Evolutionary conservation across 2,888 invertebrate species (phyloP).

Genomic region (Spatulosminthurus flaviceps): DNA sequence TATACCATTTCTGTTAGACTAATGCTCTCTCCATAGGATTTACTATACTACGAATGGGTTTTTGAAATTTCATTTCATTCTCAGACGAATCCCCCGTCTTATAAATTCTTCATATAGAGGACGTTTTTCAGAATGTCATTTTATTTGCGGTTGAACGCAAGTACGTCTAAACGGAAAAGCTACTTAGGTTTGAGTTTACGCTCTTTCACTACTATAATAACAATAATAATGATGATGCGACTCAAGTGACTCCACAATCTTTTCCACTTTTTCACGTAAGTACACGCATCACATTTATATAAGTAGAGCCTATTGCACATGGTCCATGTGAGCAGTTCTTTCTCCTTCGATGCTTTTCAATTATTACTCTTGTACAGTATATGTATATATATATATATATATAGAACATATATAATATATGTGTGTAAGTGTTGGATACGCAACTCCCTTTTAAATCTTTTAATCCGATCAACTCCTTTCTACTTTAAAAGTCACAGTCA

Average conservation of each 20-base stretch:
- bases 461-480: constrained; percentile 10
- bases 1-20: constrained; percentile 8
- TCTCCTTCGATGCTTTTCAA: constrained; percentile 14
- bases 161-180: constrained; percentile 14
- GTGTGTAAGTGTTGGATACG: not conserved
- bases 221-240: constrained; percentile 8
- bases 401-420: not conserved
- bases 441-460: constrained; percentile 18
- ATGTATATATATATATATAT: too few relatives aligned
- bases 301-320: not conserved
- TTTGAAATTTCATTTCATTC: not conserved
- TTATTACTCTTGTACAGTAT: not conserved
- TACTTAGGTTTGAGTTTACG: constrained; percentile 18
- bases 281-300: too few relatives aligned
- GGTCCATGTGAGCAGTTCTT: constrained; percentile 6
- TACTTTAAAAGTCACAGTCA: constrained; percentile 14
- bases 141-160: constrained; percentile 6
- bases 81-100: not conserved
- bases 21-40: not conserved
- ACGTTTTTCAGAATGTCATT: not conserved
- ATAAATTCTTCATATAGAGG: constrained; percentile 3
- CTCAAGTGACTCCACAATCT: constrained; percentile 4
- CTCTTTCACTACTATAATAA: not conserved
- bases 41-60: not conserved
- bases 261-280: constrained; percentile 12